Conservation (phyloP, 2,888 invertebrate genomes). For the Miltochrista miniata region DNA sequence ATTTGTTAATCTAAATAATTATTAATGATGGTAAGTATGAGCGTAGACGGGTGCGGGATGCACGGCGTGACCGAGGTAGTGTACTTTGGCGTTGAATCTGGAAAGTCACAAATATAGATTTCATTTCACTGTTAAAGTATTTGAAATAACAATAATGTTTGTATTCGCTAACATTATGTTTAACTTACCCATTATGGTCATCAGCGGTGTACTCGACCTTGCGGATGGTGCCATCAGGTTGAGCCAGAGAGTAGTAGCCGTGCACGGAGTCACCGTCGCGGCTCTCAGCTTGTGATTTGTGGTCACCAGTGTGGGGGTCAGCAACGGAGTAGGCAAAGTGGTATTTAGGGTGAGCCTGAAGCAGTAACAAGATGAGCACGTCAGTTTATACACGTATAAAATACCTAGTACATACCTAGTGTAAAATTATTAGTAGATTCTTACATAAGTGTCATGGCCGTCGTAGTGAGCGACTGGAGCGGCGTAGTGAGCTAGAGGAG, state of each 20-base stretch:
- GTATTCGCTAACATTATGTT: no score
- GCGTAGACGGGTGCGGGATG: conserved; percentile 57
- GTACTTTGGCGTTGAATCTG: conserved; percentile 80
- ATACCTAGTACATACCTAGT: no score
- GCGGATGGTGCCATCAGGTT: conserved; percentile 79
- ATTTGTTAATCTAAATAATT: no score
- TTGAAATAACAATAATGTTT: no score
- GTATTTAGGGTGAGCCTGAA: conserved; percentile 70
- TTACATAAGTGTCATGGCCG: conserved; percentile 46
- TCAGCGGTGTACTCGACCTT: conserved; percentile 78
- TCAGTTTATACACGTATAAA: no score
- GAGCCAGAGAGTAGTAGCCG: conserved; percentile 81
- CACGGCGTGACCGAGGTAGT: conserved; percentile 67
- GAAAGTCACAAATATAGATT: conserved; percentile 20
- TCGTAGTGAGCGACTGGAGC: conserved; percentile 37
- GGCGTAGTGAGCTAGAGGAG: conserved; percentile 32
- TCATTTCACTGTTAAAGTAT: no score
- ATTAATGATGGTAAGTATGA: conserved; percentile 51
- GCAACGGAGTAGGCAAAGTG: conserved; percentile 80
- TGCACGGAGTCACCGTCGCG: conserved; percentile 82
- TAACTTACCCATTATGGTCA: conserved; percentile 40
- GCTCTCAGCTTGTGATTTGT: conserved; percentile 80
- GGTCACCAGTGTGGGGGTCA: conserved; percentile 82
- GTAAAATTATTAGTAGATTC: conserved; percentile 7
- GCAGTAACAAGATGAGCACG: not conserved